Evolutionary conservation across 1,140 invertebrate species (phyloP).

Genomic region (Trichomalopsis sarcophagae): DNA sequence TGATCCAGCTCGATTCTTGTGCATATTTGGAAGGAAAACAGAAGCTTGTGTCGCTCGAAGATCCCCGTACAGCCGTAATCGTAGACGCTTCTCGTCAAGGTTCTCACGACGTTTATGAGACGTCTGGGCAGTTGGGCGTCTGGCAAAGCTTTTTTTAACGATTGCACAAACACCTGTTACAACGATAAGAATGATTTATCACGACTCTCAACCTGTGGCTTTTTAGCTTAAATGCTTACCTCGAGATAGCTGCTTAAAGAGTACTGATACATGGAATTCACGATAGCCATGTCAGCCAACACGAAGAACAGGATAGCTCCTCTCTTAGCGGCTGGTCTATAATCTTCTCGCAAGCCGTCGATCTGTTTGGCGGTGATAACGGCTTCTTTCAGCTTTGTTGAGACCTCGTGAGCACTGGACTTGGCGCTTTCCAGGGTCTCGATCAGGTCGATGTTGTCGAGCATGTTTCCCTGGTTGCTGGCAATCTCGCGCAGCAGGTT

Average conservation of each 20-base stretch:
- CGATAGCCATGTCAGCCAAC: slow-evolving; percentile 87
- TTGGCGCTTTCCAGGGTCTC: slow-evolving; percentile 92
- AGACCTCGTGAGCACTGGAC: slow-evolving; percentile 86
- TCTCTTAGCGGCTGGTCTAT: slow-evolving; percentile 86
- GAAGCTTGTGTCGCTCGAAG: slow-evolving; percentile 91
- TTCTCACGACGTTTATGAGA: slow-evolving; percentile 87
- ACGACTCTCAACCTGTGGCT: neutral
- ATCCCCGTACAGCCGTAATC: slow-evolving; percentile 93
- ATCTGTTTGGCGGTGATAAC: slow-evolving; percentile 85
- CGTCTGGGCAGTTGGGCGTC: slow-evolving; percentile 83
- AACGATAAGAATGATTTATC: neutral
- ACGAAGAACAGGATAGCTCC: slow-evolving; percentile 94
- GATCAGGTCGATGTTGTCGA: slow-evolving; percentile 91
- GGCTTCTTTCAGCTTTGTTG: slow-evolving; percentile 84
- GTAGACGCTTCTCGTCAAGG: slow-evolving; percentile 90
- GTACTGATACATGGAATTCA: slow-evolving; percentile 95
- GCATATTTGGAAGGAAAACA: slow-evolving; percentile 94
- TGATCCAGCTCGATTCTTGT: slow-evolving; percentile 85
- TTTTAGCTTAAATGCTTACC: slow-evolving; percentile 1
- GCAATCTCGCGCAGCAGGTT: slow-evolving; percentile 87
- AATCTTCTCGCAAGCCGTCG: slow-evolving; percentile 87
- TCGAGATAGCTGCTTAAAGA: slow-evolving; percentile 87
- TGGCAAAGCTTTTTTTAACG: slow-evolving; percentile 85
- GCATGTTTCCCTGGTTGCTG: slow-evolving; percentile 90
- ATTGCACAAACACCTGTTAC: slow-evolving; percentile 82